Evolutionary conservation across 2,888 invertebrate species (phyloP).

Genomic region (Ephialtes manifestator): DNA sequence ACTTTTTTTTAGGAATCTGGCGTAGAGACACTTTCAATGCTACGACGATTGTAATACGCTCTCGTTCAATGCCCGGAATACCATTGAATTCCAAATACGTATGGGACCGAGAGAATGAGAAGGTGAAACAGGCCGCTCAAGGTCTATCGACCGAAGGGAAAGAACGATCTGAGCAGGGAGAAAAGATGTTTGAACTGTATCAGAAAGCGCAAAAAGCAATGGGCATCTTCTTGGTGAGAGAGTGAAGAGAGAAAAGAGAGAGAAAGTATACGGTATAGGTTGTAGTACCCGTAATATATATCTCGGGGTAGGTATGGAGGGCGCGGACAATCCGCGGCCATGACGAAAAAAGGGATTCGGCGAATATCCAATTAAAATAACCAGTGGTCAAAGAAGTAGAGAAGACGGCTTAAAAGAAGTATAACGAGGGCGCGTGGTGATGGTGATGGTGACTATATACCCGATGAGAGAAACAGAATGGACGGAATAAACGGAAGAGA

Average conservation of each 20-base stretch:
- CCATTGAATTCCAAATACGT: slow-evolving; percentile 66
- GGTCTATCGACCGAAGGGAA: slow-evolving; percentile 29
- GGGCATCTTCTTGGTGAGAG: slow-evolving; percentile 52
- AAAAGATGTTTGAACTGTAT: slow-evolving; percentile 53
- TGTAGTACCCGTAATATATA: slow-evolving; percentile 26
- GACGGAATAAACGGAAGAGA: slow-evolving; percentile 68
- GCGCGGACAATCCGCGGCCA: slow-evolving; percentile 66
- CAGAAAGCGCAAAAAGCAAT: slow-evolving; percentile 67
- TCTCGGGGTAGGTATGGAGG: slow-evolving; percentile 65
- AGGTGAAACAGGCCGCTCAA: slow-evolving; percentile 59
- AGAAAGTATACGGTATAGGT: slow-evolving; percentile 11
- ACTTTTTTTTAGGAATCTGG: background rate
- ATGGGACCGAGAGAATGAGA: slow-evolving; percentile 35
- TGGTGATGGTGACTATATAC: slow-evolving; percentile 17
- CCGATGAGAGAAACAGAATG: slow-evolving; percentile 73
- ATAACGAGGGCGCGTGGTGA: slow-evolving; percentile 70
- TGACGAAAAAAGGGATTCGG: slow-evolving; percentile 79
- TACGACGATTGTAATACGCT: slow-evolving; percentile 22
- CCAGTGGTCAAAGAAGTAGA: slow-evolving; percentile 79
- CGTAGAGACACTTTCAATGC: slow-evolving; percentile 34
- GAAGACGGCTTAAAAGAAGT: slow-evolving; percentile 69
- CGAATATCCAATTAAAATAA: slow-evolving; percentile 86
- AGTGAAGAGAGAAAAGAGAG: slow-evolving; percentile 38
- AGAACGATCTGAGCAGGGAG: slow-evolving; percentile 30
- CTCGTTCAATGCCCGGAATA: slow-evolving; percentile 53